Base-by-base conservation (phyloP, 2,888 invertebrate species). In the Caenorhabditis sinica region DNA sequence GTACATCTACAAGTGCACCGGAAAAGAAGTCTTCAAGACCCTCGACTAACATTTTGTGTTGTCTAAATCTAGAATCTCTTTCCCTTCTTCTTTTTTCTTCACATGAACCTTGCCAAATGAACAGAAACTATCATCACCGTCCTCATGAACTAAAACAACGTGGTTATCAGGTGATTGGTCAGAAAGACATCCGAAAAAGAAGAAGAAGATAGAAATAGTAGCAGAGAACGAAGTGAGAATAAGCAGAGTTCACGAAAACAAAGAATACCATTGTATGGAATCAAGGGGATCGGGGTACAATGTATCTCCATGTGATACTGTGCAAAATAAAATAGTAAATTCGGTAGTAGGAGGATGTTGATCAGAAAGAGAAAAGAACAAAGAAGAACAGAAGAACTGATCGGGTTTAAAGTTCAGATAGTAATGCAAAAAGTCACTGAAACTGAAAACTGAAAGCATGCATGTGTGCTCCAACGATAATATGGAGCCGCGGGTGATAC, bases 11-110 rank as follows among this genome's bases (percentile, higher is more conserved):
- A 85, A 80, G 30, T 90, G 90, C 76, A 90, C 90, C n/a, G 91
- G 87, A 13, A 91, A 93, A 60, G 88, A 92, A 73, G 91, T 92
- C 11, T 92, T 92, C 88, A 92, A 92, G 80, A 92, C 91, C 30
- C 90, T 86, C 23, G 83, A 86, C 17, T 80, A 30, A 63, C 36
- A 58, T 40, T 40, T 63, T 40, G 5, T 23, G 23, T 43, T 43
- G 36, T 63, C 63, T 63, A 36, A 25, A 40, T 25, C 43, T 61
- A 45, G 56, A 58, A 65, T 71, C 51, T 60, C 56, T 61, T 33
- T 72, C 40, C 11, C 13, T 30, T 56, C 28, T 23, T 49, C 23
- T 60, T 71, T 69, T n/a, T 79, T 53, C 68, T 53, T 20, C 20
- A 36, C 36, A 51, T 60, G 15, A 63, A 63, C 63, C 43, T 8